A percentile compares a stretch with the other conserved stretches of the same genome.
These are phyloP conservation scores for Synergus laeviventris DNA, from an alignment of 2,888 invertebrate species.

Conservation along the genomic window DNA sequence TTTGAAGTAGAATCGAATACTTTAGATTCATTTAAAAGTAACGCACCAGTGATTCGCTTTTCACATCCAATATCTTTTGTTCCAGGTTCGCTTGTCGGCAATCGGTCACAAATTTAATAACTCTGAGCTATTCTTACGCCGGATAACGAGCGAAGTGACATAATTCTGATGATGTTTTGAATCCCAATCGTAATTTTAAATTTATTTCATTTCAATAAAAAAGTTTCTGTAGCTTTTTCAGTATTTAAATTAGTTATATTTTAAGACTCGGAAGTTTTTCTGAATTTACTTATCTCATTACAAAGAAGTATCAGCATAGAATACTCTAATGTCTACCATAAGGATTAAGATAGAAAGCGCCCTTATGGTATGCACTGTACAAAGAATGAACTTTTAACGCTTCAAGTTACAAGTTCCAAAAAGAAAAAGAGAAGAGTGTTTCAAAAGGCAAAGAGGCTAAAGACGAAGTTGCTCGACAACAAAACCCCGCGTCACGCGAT, in stretches of 20 bases:
- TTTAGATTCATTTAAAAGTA: constrained; percentile 32
- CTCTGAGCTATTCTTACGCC: not conserved
- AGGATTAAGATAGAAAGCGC: not conserved
- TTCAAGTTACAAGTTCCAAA: not conserved
- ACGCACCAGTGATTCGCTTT: constrained; percentile 30
- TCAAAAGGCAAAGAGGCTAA: constrained; percentile 20
- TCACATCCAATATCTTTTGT: constrained; percentile 26
- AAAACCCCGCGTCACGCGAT: constrained; percentile 63
- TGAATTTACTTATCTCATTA: too few relatives aligned
- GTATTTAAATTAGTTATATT: too few relatives aligned
- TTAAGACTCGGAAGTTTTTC: too few relatives aligned
- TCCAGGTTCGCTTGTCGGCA: constrained; percentile 32
- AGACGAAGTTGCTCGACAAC: constrained; percentile 61
- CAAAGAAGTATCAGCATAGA: too few relatives aligned
- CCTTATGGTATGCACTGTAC: not conserved
- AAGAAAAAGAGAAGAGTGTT: constrained; percentile 16
- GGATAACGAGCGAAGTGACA: not conserved
- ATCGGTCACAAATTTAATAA: constrained; percentile 31
- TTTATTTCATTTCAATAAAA: not conserved
- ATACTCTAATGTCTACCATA: too few relatives aligned
- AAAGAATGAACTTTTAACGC: constrained; percentile 2
- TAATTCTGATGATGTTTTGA: constrained; percentile 30
- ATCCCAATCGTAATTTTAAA: constrained; percentile 16
- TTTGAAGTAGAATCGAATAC: constrained; percentile 16
- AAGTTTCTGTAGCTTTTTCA: not conserved